A percentile compares a stretch with the other conserved stretches of the same genome.
These are phyloP conservation scores for Xiphorhynchus elegans DNA, from an alignment of 2,113 vertebrate species.

Conservation along the genomic window DNA sequence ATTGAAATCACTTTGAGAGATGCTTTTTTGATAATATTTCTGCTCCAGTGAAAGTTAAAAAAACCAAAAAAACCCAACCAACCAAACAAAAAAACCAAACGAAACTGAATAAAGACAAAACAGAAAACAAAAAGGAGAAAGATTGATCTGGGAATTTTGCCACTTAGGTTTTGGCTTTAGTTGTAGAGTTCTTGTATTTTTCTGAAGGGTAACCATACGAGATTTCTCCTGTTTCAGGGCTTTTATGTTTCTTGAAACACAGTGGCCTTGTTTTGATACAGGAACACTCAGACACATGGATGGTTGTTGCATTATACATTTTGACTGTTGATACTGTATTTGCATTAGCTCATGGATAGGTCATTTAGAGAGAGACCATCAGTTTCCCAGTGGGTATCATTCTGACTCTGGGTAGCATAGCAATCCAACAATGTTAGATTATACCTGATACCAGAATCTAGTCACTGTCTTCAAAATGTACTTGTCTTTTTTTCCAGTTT, in stretches of 20 bases:
- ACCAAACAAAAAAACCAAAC: not conserved
- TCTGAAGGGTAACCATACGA: not conserved
- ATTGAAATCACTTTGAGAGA: constrained; percentile 10
- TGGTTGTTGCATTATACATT: not conserved
- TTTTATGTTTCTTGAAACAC: not conserved
- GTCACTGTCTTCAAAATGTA: not conserved
- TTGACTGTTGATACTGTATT: not conserved
- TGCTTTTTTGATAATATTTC: not conserved
- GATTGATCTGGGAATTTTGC: not conserved
- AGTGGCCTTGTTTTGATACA: not conserved
- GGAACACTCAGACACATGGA: not conserved
- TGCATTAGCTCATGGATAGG: not conserved
- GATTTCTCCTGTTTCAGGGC: not conserved
- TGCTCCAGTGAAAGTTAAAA: not conserved
- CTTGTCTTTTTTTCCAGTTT: not conserved
- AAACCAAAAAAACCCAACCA: not conserved
- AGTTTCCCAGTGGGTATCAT: not conserved
- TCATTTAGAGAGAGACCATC: not conserved
- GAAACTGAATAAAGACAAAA: not conserved
- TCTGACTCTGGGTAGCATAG: not conserved
- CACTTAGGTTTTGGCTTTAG: not conserved
- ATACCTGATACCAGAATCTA: not conserved
- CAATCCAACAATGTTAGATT: not conserved
- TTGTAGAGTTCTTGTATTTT: not conserved
- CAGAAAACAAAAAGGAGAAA: not conserved